phyloP scores from a whole-genome alignment of 2,113 vertebrate species.

The Arizona elegans region DNA sequence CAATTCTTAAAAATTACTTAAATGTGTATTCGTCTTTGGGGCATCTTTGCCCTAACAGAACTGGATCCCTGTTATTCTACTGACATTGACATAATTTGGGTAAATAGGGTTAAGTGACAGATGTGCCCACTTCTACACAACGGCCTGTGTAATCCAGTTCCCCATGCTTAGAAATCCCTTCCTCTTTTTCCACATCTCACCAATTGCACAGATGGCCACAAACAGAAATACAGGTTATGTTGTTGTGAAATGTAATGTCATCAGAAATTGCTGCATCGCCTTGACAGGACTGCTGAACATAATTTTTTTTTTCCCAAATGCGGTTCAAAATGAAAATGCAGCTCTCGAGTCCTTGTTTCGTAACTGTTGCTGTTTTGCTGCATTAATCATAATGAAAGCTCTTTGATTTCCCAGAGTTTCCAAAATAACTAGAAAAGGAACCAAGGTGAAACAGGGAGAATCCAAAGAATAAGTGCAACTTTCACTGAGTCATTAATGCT shows the following conservation, averaged over 20 bases:
- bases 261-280: slow-evolving; percentile 11
- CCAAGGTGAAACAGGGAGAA: slow-evolving; percentile 40
- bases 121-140: background rate
- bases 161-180: background rate
- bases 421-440: slow-evolving; percentile 37
- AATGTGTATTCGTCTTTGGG: background rate
- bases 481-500: slow-evolving; percentile 28
- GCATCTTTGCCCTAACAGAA: background rate
- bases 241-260: slow-evolving; percentile 3
- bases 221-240: background rate
- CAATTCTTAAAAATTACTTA: background rate
- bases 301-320: background rate
- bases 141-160: background rate
- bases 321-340: slow-evolving; percentile 24
- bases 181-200: background rate
- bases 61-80: background rate
- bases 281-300: slow-evolving; percentile 9
- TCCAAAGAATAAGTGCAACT: slow-evolving; percentile 27
- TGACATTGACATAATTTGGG: background rate
- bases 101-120: background rate
- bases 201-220: background rate
- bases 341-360: slow-evolving; percentile 5
- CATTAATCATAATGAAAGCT: slow-evolving; percentile 41
- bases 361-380: slow-evolving; percentile 42
- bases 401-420: slow-evolving; percentile 46